Evolutionary conservation across 2,113 vertebrate species (phyloP).

Genomic region (Helogale parvula): DNA sequence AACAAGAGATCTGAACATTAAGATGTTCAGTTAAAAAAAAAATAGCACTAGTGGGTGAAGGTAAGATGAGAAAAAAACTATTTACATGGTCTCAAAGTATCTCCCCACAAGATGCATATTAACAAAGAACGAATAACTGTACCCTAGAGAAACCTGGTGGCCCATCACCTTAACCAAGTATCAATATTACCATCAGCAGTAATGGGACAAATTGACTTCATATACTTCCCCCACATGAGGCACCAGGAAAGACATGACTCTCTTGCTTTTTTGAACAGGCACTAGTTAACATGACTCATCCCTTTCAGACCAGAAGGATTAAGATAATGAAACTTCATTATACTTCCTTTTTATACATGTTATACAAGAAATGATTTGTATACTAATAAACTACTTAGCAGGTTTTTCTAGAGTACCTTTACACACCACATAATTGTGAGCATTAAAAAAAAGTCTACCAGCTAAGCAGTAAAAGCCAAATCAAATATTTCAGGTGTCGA

Average conservation of each 20-base stretch:
- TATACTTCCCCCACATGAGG: neutral
- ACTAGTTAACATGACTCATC: conserved; percentile 40
- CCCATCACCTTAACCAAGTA: neutral
- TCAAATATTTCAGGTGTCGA: conserved; percentile 42
- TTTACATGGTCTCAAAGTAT: neutral
- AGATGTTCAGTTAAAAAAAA: conserved; percentile 4
- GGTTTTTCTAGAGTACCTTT: conserved; percentile 15
- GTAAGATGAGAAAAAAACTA: conserved; percentile 32
- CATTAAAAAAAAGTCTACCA: conserved; percentile 15
- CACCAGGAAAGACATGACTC: neutral
- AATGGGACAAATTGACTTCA: conserved; percentile 14
- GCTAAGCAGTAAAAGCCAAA: conserved; percentile 12
- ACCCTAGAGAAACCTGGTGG: neutral
- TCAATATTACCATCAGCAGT: neutral
- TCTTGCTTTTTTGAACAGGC: neutral
- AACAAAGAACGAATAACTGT: conserved; percentile 17
- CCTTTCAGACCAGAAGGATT: conserved; percentile 46
- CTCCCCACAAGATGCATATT: neutral
- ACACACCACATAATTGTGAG: neutral
- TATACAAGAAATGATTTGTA: neutral
- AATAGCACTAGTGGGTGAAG: neutral
- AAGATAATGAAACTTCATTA: neutral
- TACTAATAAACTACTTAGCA: conserved; percentile 35
- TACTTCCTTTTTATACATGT: neutral
- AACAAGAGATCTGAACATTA: conserved; percentile 42